Percentiles rank a stretch among this genome's conserved stretches.
Conservation (phyloP, 2,797 vertebrate species). For the Pipistrellus nathusii region DNA sequence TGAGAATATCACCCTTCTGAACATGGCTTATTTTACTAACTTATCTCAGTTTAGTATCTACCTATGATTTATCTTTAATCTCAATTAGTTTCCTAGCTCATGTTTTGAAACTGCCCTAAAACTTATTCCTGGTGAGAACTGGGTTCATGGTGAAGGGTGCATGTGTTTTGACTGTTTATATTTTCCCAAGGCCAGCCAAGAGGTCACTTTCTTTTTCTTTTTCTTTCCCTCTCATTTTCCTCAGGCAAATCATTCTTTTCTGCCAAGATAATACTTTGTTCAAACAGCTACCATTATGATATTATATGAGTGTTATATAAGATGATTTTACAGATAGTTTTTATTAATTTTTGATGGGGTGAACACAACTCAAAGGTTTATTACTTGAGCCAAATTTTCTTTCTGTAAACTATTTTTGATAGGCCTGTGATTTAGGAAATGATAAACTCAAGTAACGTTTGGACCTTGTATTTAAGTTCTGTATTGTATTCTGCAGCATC, state of each 20-base stretch:
- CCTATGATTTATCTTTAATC: neutral
- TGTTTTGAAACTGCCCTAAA: slow-evolving; percentile 35
- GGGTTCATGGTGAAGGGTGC: neutral
- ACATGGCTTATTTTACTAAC: neutral
- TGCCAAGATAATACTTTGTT: neutral
- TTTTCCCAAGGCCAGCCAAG: neutral
- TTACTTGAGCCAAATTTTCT: neutral
- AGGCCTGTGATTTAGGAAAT: neutral
- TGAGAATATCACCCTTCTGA: neutral
- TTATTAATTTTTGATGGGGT: slow-evolving; percentile 38
- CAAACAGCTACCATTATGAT: neutral
- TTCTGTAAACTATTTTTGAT: neutral
- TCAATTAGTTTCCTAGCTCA: neutral
- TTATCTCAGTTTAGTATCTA: neutral
- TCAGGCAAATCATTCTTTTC: neutral
- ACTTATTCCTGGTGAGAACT: neutral
- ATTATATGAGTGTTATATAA: neutral
- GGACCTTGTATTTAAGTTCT: neutral
- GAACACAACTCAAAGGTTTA: neutral
- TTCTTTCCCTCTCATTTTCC: neutral
- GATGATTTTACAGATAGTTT: neutral
- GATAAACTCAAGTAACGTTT: neutral
- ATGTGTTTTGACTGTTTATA: neutral
- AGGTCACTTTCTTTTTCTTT: neutral
- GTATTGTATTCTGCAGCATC: neutral